phyloP scores from a whole-genome alignment of 1,140 invertebrate species.

The Akabosia matsudoensis region DNA sequence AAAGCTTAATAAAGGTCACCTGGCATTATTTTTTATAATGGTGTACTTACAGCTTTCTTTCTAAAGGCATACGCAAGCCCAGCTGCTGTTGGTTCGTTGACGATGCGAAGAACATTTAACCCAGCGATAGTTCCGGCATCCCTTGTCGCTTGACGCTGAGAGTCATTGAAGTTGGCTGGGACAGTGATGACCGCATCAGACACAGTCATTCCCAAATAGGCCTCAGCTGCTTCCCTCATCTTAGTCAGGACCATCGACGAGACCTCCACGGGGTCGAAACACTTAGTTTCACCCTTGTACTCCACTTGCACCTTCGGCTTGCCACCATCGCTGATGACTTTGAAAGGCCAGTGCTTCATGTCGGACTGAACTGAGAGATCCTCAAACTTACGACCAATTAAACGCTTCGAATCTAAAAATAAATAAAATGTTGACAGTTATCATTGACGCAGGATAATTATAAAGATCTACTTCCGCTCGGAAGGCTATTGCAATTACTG shows the following conservation, averaged over 20 bases:
- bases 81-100: conserved; percentile 60
- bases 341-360: too few species aligned
- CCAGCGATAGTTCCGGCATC: too few species aligned
- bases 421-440: too few species aligned
- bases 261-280: conserved; percentile 58
- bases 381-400: conserved; percentile 65
- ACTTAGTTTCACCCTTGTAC: conserved; percentile 52
- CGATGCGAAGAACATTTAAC: conserved; percentile 57
- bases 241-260: conserved; percentile 57
- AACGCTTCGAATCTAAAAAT: conserved; percentile 63
- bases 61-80: conserved; percentile 59
- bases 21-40: conserved; percentile 49
- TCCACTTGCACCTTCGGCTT: conserved; percentile 69
- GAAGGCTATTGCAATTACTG: too few species aligned
- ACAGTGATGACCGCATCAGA: conserved; percentile 57
- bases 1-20: neutral
- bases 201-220: conserved; percentile 56
- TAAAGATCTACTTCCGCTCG: too few species aligned
- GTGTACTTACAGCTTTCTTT: conserved; percentile 60
- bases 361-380: conserved; percentile 70
- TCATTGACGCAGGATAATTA: too few species aligned
- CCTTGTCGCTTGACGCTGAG: too few species aligned
- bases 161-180: conserved; percentile 61
- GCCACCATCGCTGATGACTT: conserved; percentile 63
- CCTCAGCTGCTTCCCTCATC: too few species aligned